These are phyloP conservation scores for Tympanuchus pallidicinctus DNA, from an alignment of 2,113 vertebrate genomes.

Conservation along the genomic window DNA sequence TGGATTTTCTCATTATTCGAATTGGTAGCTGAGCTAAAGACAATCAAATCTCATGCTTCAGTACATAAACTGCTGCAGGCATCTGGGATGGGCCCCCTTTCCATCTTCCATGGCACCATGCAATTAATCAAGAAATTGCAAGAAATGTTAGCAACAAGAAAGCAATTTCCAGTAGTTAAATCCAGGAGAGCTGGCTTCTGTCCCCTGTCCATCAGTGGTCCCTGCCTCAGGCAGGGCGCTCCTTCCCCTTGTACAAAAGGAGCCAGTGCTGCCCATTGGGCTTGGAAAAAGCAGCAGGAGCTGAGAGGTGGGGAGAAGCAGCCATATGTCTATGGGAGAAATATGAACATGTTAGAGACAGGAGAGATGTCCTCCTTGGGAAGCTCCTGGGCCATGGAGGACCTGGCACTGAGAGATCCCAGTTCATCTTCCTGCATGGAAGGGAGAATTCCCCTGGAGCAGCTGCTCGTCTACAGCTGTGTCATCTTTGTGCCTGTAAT, in stretches of 20 bases:
- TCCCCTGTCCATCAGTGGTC: not conserved
- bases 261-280: not conserved
- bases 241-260: not conserved
- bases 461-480: not conserved
- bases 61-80: not conserved
- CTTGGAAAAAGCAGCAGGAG: not conserved
- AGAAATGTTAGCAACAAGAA: not conserved
- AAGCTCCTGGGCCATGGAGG: not conserved
- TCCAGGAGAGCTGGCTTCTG: not conserved
- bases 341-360: not conserved
- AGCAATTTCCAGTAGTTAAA: not conserved
- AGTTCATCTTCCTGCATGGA: accelerated
- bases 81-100: not conserved
- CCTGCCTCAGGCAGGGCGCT: not conserved
- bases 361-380: not conserved
- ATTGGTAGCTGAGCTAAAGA: slow-evolving; percentile 2
- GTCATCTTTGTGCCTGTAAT: not conserved
- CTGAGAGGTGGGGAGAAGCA: accelerated
- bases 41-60: not conserved
- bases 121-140: not conserved
- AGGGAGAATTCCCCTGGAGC: not conserved
- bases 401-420: accelerated
- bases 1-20: slow-evolving; percentile 11
- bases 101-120: not conserved
- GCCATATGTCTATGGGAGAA: no score